A percentile compares a stretch with the other conserved stretches of the same genome.
Conservation (phyloP, 2,888 invertebrate genomes). For the Blera fallax region DNA sequence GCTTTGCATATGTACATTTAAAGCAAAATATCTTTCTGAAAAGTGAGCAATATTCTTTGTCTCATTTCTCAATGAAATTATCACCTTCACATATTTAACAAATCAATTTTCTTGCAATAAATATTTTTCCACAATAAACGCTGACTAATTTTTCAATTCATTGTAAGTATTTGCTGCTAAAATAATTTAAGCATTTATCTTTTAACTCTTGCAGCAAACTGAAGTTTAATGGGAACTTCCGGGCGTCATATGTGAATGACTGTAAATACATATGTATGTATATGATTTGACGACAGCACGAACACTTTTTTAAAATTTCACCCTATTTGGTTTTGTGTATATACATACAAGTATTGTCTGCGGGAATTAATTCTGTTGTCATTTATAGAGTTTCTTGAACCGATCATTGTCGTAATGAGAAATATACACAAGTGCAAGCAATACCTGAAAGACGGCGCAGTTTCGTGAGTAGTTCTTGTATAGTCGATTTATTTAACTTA, state of each 20-base stretch:
- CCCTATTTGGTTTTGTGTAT: not conserved
- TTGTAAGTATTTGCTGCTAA: not conserved
- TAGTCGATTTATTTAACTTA: not conserved
- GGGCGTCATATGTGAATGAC: conserved; percentile 9
- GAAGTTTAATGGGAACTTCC: conserved; percentile 29
- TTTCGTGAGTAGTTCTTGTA: not conserved
- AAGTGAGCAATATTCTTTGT: too few relatives aligned
- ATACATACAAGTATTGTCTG: not conserved
- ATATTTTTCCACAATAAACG: not conserved
- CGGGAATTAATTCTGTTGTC: not conserved
- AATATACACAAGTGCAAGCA: not conserved
- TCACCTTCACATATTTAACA: not conserved
- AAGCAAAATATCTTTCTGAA: too few relatives aligned
- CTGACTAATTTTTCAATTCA: not conserved
- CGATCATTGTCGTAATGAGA: not conserved
- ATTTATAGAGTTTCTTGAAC: conserved; percentile 10
- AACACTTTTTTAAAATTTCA: not conserved
- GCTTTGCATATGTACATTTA: too few relatives aligned
- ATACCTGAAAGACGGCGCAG: not conserved
- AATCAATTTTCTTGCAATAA: not conserved
- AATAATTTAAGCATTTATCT: not conserved
- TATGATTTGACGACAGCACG: not conserved
- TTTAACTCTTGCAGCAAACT: not conserved
- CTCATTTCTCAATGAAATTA: not conserved
- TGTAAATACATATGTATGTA: not conserved